phyloP scores from a whole-genome alignment of 2,797 vertebrate genomes.

The Alosa sapidissima region DNA sequence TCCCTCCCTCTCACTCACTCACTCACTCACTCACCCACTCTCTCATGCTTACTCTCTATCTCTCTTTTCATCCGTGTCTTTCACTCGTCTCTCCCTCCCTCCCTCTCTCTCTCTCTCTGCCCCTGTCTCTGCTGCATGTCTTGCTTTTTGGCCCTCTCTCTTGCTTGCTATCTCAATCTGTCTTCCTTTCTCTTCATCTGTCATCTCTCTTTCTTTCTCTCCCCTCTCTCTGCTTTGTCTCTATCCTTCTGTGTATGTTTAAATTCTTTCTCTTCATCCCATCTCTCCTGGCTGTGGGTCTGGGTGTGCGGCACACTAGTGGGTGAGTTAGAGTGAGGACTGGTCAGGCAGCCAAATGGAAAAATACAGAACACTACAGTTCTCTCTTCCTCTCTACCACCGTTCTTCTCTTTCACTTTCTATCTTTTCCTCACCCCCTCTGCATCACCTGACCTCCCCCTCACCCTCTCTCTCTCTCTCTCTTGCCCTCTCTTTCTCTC shows the following conservation, averaged over 20 bases:
- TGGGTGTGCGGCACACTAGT: conserved; percentile 33
- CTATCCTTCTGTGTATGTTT: conserved; percentile 46
- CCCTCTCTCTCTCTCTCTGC: background rate
- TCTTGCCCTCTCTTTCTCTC: conserved; percentile 44
- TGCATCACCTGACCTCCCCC: conserved; percentile 42
- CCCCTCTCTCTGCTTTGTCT: conserved; percentile 41
- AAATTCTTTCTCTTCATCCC: background rate
- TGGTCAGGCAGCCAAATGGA: background rate
- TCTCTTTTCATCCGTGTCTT: background rate
- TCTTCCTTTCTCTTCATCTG: background rate
- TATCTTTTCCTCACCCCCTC: conserved; percentile 49
- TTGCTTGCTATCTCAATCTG: background rate
- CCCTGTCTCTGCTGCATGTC: background rate
- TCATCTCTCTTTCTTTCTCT: background rate
- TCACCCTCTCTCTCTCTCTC: conserved; percentile 45
- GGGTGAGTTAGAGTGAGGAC: background rate
- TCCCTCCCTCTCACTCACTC: conserved; percentile 30
- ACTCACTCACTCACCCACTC: background rate
- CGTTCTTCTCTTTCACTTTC: conserved; percentile 32
- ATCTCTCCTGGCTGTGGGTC: background rate
- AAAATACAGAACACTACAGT: background rate
- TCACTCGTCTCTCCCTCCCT: background rate
- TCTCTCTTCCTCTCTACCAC: conserved; percentile 20
- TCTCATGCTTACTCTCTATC: background rate
- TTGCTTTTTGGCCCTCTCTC: conserved; percentile 34